Evolutionary conservation across 1,140 invertebrate species (phyloP).

Genomic region (Lasioglossum baleicum): DNA sequence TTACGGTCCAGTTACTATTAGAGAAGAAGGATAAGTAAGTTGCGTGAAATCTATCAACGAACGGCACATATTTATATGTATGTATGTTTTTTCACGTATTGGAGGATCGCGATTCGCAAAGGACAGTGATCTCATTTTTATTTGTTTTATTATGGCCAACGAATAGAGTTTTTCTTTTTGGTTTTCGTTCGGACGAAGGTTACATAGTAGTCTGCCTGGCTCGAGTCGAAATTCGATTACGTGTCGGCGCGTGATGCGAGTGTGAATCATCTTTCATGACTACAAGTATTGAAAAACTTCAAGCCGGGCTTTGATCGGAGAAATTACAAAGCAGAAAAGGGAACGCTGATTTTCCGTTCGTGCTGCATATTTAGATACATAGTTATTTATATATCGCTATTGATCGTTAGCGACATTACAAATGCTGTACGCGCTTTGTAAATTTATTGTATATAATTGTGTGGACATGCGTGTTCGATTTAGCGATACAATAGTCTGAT

Average conservation of each 20-base stretch:
- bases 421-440: conserved; percentile 39
- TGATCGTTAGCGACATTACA: conserved; percentile 60
- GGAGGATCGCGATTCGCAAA: conserved; percentile 36
- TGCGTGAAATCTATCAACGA: conserved; percentile 61
- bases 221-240: conserved; percentile 20
- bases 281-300: background rate
- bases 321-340: background rate
- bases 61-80: conserved; percentile 32
- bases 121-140: conserved; percentile 66
- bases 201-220: conserved; percentile 18
- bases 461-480: conserved; percentile 42
- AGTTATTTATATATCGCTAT: conserved; percentile 74
- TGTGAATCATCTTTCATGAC: background rate
- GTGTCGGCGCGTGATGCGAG: background rate
- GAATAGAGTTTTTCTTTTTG: background rate
- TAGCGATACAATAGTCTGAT: conserved; percentile 45
- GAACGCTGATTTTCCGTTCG: conserved; percentile 62
- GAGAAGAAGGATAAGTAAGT: conserved; percentile 7
- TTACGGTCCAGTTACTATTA: conserved; percentile 41
- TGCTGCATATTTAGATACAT: conserved; percentile 80
- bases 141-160: conserved; percentile 38
- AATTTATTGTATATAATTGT: conserved; percentile 49
- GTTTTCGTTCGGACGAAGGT: background rate
- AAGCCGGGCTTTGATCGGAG: background rate
- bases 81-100: conserved; percentile 32